phyloP scores from a whole-genome alignment of 2,113 vertebrate genomes.

The Rhadina sibilatrix region DNA sequence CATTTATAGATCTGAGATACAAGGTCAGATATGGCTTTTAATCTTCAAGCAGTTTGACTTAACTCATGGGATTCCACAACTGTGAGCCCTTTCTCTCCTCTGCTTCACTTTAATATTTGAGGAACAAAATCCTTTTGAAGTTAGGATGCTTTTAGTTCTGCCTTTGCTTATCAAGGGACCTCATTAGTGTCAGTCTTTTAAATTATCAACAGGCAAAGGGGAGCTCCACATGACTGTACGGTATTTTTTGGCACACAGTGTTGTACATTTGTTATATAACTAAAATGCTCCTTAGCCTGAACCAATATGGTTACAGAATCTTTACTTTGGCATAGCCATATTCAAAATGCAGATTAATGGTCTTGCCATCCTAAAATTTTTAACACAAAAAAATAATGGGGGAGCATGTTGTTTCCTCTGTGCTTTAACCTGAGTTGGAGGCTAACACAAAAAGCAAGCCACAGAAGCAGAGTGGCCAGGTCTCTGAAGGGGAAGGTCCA shows the following conservation, averaged over 20 bases:
- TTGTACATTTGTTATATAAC: background rate
- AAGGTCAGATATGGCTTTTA: background rate
- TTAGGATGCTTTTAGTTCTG: background rate
- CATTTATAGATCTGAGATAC: background rate
- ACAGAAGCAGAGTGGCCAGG: background rate
- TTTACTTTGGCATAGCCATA: background rate
- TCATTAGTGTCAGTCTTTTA: slow-evolving; percentile 33
- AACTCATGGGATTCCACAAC: background rate
- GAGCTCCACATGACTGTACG: background rate
- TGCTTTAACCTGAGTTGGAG: background rate
- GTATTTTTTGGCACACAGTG: background rate
- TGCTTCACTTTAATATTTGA: background rate
- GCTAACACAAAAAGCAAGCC: background rate
- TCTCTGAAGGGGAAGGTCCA: background rate
- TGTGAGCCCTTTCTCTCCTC: background rate
- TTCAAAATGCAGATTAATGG: background rate
- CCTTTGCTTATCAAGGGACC: slow-evolving; percentile 14
- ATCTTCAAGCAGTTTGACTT: background rate
- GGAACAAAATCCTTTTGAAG: background rate
- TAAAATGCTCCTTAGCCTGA: background rate
- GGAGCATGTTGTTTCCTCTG: background rate
- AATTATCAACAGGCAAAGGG: background rate
- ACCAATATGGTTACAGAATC: background rate
- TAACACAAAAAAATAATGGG: background rate
- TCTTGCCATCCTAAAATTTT: background rate